Conservation (phyloP, 2,113 vertebrate species). For the Sminthopsis crassicaudata region DNA sequence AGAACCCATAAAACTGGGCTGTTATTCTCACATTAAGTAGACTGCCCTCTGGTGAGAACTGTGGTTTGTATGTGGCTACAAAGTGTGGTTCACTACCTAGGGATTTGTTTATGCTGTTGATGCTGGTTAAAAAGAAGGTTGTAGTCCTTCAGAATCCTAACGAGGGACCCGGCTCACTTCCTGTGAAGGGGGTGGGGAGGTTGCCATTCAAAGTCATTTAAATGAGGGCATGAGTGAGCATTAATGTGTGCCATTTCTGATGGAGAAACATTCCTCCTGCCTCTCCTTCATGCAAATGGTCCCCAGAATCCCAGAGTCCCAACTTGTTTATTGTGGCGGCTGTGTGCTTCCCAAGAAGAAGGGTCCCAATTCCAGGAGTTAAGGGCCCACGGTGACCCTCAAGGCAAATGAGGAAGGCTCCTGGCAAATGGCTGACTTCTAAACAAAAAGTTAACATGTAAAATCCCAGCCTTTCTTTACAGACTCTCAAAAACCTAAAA, state of each 20-base stretch:
- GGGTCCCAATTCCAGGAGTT: constrained; percentile 55
- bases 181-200: constrained; percentile 2
- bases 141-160: constrained; percentile 54
- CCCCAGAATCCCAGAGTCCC: constrained; percentile 54
- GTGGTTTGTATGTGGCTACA: constrained; percentile 78
- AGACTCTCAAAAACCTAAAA: constrained; percentile 9
- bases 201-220: constrained; percentile 25
- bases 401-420: neutral
- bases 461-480: constrained; percentile 10
- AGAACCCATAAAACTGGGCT: constrained; percentile 72
- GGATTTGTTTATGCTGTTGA: constrained; percentile 79
- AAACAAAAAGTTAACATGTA: neutral
- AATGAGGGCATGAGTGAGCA: constrained; percentile 51
- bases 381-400: constrained; percentile 12
- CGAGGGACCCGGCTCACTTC: constrained; percentile 64
- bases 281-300: constrained; percentile 37
- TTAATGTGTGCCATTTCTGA: constrained; percentile 59
- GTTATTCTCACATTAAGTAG: constrained; percentile 81
- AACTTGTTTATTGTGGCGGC: constrained; percentile 73
- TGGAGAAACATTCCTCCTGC: constrained; percentile 43
- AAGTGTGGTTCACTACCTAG: constrained; percentile 76
- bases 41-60: constrained; percentile 81
- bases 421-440: constrained; percentile 24
- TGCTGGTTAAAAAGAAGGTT: constrained; percentile 72
- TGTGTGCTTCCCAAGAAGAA: constrained; percentile 63